Evolutionary conservation across 2,888 invertebrate species (phyloP).

Genomic region (Lasioglossum marginatum): DNA sequence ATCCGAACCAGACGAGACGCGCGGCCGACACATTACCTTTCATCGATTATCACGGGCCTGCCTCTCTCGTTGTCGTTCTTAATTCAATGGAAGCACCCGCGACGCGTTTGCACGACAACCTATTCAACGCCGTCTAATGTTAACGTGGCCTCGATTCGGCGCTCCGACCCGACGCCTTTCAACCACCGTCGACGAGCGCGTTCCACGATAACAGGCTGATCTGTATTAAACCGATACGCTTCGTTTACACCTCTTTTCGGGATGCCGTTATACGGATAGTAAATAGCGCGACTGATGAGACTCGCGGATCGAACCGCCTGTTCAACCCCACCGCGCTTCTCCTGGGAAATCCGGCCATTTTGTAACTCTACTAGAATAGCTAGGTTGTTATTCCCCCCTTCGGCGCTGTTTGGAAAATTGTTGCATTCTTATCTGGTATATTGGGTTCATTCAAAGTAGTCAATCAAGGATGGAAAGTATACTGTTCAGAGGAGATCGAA

Average conservation of each 20-base stretch:
- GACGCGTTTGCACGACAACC: constrained; percentile 27
- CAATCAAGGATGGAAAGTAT: not conserved
- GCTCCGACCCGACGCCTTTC: not conserved
- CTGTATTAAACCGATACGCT: constrained; percentile 8
- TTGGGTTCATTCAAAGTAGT: not conserved
- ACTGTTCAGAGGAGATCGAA: not conserved
- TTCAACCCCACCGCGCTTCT: not conserved
- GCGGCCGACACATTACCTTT: constrained; percentile 20
- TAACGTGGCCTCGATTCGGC: constrained; percentile 31
- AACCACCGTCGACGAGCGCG: not conserved
- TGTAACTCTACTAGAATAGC: not conserved
- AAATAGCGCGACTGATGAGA: not conserved
- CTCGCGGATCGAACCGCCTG: not conserved
- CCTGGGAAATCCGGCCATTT: not conserved
- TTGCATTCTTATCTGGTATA: not conserved
- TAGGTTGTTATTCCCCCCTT: not conserved
- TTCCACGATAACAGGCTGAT: not conserved
- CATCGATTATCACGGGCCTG: constrained; percentile 40
- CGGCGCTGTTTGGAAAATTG: not conserved
- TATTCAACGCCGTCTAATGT: constrained; percentile 29
- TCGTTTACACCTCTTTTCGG: not conserved
- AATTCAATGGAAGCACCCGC: constrained; percentile 31
- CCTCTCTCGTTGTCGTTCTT: constrained; percentile 37
- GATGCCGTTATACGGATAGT: not conserved
- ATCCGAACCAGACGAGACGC: constrained; percentile 16